Base-by-base conservation (phyloP, 2,797 vertebrate species). In the Myotis myotis region DNA sequence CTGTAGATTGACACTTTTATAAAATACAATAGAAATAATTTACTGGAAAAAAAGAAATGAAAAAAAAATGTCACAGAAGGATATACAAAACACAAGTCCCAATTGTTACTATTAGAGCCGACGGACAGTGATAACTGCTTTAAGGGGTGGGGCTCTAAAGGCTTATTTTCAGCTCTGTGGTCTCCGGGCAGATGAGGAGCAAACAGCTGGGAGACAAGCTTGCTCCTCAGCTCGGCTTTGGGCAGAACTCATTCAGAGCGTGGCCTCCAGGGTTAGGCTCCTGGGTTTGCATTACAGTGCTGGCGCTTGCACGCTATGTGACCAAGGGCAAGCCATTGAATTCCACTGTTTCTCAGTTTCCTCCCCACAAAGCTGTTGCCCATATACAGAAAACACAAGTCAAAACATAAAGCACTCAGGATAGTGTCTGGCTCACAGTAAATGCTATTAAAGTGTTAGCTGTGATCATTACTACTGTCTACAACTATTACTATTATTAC, bases 11-110 rank as follows among this genome's bases (percentile, higher is more conserved):
- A 75, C 2, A 38, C 25, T 49, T 87, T 60, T 6, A 71, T 20
- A 71, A 91, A 89, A 96, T 53, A 70, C 19, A 87, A 60, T 36
- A 84, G 57, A 86, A 93, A 66, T 38, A 15, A 76, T 22, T 68
- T 80, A 71, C 13, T 85, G 71, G 51, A 49, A 86, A 86, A 66
- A 71, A 68, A 68, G 68, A 88, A 75, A 19, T 44, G 13, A n/a
- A 57, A 82, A 86, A 49, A 49, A 30, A 30, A 30, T 6, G 6
- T 28, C 60, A 10, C 83, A 75, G 25, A 64, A 55, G 23, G 62
- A 51, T 62, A 80, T 4, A 60, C 12, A 84, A 66, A 72, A 78
- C 1, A 28, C 6, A 86, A 95, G 17, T 81, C 53, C n/a, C 6
- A 41, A 2, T 41, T 90, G 70, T 81, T 47, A 49, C 47, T 44